Evolutionary conservation across 2,888 invertebrate species (phyloP), one percentile per base, ranked within the genome.

Genomic region (Notodonta dromedarius): DNA sequence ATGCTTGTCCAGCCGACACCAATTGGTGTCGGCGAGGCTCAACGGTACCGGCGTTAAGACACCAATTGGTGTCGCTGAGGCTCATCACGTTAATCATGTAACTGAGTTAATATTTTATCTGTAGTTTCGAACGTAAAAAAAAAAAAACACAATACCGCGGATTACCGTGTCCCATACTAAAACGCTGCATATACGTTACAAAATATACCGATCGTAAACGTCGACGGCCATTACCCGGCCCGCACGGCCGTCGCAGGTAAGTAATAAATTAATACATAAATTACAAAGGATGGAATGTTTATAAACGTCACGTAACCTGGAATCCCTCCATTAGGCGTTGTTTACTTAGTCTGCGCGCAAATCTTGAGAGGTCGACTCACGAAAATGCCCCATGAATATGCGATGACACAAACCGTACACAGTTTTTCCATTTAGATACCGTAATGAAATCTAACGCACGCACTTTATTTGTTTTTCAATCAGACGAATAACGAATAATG

Each of bases 341-440:
- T 93, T 91, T 93, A 90, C 90, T 84, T 83, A 87, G 88, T 86
- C 87, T 83, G 87, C 88, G 89, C 87, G 89, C 90, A 90, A 88
- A 91, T 90, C 91, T 93, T 91, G 88, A 87, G 89, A 89, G 92
- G 92, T 89, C 90, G 90, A 86, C 89, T 91, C 88, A 90, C 91
- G 89, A 91, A 91, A 93, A 91, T 91, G 88, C 87, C 86, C 92
- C 87, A 93, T 93, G 93, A 93, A 93, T 93, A 93, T 93, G 92
- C 92, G 91, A 93, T 93, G 91, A 87, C 93, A 92, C 91, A 92
- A 88, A 88, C 90, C 89, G 89, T 91, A 92, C 92, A 93, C 89
- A 90, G 88, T 92, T 92, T 93, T 93, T 92, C 93, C 91, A 92
- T 92, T 92, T 91, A 88, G 88, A 84, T 81, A 84, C 83, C 85